Conservation (phyloP, 2,113 vertebrate species). For the Peucedramus taeniatus region DNA sequence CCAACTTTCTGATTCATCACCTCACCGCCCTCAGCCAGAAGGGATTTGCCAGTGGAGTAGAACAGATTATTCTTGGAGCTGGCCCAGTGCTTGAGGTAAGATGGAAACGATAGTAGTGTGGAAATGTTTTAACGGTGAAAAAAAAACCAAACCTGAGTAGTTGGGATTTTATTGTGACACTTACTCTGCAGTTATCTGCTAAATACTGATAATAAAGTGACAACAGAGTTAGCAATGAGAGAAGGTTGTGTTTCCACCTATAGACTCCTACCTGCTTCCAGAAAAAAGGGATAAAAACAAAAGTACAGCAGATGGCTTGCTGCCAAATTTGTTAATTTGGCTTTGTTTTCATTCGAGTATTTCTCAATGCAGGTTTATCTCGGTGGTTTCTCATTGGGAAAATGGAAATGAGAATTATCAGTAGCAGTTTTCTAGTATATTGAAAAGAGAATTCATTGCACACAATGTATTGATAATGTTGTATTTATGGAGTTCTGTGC, state of each 20-base stretch:
- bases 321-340: not conserved
- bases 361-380: not conserved
- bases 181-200: not conserved
- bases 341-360: not conserved
- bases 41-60: slow-evolving; percentile 96
- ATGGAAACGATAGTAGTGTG: not conserved
- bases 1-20: slow-evolving; percentile 98
- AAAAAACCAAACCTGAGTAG: not conserved
- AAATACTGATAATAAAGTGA: not conserved
- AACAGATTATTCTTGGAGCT: slow-evolving; percentile 98
- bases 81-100: slow-evolving; percentile 98
- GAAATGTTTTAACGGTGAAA: not conserved
- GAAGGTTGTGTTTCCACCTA: not conserved
- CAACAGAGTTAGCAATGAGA: not conserved
- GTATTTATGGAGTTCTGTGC: not conserved
- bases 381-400: not conserved
- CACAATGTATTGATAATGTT: accelerated
- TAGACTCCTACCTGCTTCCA: not conserved
- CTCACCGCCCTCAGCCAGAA: slow-evolving; percentile 98
- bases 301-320: not conserved
- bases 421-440: not conserved
- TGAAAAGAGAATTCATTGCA: not conserved
- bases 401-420: not conserved
- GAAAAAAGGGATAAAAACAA: not conserved
- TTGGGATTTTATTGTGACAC: not conserved